Evolutionary conservation across 1,140 invertebrate species (phyloP).

Genomic region (Meloidogyne chitwoodi): DNA sequence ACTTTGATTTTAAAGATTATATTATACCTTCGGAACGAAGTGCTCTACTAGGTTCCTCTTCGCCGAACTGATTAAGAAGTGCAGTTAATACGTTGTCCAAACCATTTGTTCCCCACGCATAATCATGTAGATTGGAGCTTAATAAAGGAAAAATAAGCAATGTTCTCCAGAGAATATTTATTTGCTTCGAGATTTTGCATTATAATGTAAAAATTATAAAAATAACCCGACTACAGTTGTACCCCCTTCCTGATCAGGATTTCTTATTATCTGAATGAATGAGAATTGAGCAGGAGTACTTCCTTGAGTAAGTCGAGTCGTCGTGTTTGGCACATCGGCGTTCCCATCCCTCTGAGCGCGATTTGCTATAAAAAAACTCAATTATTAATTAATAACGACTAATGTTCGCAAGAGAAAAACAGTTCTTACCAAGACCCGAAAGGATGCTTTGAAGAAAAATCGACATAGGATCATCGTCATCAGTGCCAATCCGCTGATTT

Average conservation of each 20-base stretch:
- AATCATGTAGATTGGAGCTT: background rate
- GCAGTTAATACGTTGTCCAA: background rate
- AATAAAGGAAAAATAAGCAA: too few species aligned
- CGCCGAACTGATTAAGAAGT: conserved; percentile 20
- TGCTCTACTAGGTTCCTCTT: background rate
- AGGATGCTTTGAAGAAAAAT: background rate
- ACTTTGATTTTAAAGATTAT: background rate
- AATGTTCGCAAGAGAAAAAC: background rate
- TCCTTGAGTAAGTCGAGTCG: background rate
- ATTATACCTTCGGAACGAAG: background rate
- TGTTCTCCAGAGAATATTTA: background rate
- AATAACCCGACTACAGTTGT: background rate
- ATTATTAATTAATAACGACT: background rate
- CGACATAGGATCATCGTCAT: background rate
- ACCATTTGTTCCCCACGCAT: background rate
- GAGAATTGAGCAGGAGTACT: background rate
- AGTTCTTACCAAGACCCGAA: background rate
- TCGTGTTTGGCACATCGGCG: background rate
- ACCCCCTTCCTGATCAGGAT: background rate
- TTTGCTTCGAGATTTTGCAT: background rate
- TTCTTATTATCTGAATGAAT: background rate
- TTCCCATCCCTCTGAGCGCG: background rate
- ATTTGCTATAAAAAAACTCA: background rate
- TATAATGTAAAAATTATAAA: background rate
- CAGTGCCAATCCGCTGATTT: background rate